Percentiles rank a stretch among this genome's conserved stretches.
Evolutionary conservation across 2,888 invertebrate species (phyloP).

Genomic region (Pollenia angustigena): DNA sequence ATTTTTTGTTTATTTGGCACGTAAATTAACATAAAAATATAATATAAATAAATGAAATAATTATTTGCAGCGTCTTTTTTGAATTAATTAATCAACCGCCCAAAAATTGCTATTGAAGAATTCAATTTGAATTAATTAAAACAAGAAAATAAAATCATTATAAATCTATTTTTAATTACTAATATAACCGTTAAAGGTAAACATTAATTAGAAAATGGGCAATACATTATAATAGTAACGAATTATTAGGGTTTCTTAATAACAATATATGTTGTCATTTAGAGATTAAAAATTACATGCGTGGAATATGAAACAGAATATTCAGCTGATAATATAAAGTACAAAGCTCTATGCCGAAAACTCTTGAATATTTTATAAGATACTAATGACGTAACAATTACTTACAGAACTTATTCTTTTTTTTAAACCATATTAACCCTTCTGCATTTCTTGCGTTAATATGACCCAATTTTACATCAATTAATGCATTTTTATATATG

Average conservation of each 20-base stretch:
- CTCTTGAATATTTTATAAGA: too few species aligned
- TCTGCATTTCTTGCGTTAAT: too few species aligned
- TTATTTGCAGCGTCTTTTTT: slow-evolving; percentile 25
- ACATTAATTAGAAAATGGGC: slow-evolving; percentile 25
- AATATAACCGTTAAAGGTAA: slow-evolving; percentile 27
- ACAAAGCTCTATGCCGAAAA: too few species aligned
- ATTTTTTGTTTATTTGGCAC: slow-evolving; percentile 15
- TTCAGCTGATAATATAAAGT: too few species aligned
- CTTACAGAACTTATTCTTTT: too few species aligned
- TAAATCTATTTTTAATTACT: slow-evolving; percentile 28
- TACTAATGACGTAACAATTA: too few species aligned
- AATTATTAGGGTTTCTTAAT: neutral
- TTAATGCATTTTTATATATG: too few species aligned
- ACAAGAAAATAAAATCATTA: slow-evolving; percentile 37
- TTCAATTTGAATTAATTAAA: slow-evolving; percentile 35
- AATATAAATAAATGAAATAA: slow-evolving; percentile 27
- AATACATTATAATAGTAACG: neutral
- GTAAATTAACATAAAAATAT: slow-evolving; percentile 39
- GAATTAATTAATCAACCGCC: slow-evolving; percentile 30
- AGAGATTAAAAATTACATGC: too few species aligned
- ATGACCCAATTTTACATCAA: too few species aligned
- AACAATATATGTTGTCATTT: too few species aligned
- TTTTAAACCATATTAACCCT: too few species aligned
- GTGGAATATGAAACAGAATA: too few species aligned
- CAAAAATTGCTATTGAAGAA: slow-evolving; percentile 26